These are phyloP conservation scores for Ginglymostoma cirratum DNA, from an alignment of 2,113 vertebrate species.

Conservation along the genomic window DNA sequence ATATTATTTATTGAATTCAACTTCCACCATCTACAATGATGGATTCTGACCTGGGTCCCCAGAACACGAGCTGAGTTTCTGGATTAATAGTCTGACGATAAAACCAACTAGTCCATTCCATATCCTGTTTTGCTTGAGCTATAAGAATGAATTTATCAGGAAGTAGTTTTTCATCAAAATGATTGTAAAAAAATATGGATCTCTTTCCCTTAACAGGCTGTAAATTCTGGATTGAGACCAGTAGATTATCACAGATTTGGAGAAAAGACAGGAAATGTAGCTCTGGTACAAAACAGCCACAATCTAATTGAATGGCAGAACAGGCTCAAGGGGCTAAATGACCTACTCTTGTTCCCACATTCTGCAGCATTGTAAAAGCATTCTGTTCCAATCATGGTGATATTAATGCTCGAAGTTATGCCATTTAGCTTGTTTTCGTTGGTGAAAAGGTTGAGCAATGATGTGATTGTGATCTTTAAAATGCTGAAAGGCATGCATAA, in stretches of 20 bases:
- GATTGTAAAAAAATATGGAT: not conserved
- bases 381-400: not conserved
- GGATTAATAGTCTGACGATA: too few relatives aligned
- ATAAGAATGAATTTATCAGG: not conserved
- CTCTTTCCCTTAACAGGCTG: not conserved
- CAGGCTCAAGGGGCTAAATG: not conserved
- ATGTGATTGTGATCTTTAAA: constrained; percentile 18
- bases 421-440: not conserved
- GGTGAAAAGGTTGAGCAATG: not conserved
- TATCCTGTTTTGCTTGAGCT: not conserved
- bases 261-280: not conserved
- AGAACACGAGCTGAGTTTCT: too few relatives aligned
- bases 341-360: not conserved
- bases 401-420: constrained; percentile 2
- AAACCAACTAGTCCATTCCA: too few relatives aligned
- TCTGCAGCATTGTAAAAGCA: not conserved
- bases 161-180: not conserved
- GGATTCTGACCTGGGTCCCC: too few relatives aligned
- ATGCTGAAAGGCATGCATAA: not conserved
- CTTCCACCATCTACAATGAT: too few relatives aligned
- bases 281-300: not conserved
- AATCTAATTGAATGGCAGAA: constrained; percentile 6
- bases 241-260: not conserved
- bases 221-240: not conserved
- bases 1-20: too few relatives aligned